Base-by-base conservation (phyloP, 2,888 invertebrate species). In the Asteroscopus sphinx region DNA sequence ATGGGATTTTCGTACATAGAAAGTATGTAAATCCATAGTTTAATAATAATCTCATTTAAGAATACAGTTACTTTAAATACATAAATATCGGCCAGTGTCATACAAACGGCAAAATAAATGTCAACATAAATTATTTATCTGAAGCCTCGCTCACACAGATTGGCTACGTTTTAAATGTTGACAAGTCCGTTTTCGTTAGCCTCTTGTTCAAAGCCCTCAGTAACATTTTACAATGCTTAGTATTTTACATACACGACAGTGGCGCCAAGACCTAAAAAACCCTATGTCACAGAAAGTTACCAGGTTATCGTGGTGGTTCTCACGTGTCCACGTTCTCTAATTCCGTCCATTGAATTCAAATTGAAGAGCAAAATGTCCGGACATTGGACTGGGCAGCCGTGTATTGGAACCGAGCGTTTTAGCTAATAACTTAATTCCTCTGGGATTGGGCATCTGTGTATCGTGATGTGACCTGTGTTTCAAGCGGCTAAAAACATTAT, bases 381-480 rank as follows among this genome's bases (percentile, higher is more conserved):
- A 65, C 74, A 71, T 68, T 68, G 77, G 84, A 79, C 69, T 78
- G 81, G 77, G 47, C 83, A 80, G 74, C 76, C 85, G 81, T 83
- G 88, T 87, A 90, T 87, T 84, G 86, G 83, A 80, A 84, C 83
- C 80, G 83, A 81, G 82, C 87, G 86, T 84, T 89, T 83, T 88
- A 85, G 90, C 90, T 92, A 92, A 93, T 92, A 93, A 90, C 92
- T 90, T 91, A 92, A 92, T 91, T 89, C 92, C 88, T 86, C 85
- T 91, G 93, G 90, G 93, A 92, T 87, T 80, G 78, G 75, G 77
- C 89, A 90, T 82, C 85, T 91, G 90, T 70, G 75, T 68, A 68
- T 63, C 60, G 72, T 55, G 70, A 69, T 70, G 69, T 75, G 73
- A 77, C 72, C 72, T 67, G 71, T 70, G 71, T 76, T 74, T 72